A percentile compares a stretch with the other conserved stretches of the same genome.
Conservation (phyloP, 1,140 invertebrate genomes). For the Polypedilum vanderplanki region DNA sequence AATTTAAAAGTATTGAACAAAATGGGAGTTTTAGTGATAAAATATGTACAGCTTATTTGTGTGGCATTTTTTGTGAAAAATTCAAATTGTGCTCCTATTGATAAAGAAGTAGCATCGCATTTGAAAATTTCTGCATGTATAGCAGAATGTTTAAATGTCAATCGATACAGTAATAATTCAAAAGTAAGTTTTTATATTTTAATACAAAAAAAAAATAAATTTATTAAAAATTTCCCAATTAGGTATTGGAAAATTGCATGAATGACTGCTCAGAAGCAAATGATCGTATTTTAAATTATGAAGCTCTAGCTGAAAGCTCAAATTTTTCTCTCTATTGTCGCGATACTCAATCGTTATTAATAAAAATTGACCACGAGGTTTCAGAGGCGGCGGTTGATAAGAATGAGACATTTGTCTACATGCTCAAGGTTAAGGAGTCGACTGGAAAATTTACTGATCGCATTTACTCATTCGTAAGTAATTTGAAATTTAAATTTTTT, state of each 20-base stretch:
- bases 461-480: neutral
- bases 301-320: neutral
- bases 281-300: neutral
- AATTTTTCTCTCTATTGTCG: neutral
- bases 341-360: neutral
- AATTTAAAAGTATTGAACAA: neutral
- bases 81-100: neutral
- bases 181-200: neutral
- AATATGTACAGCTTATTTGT: neutral
- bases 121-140: neutral
- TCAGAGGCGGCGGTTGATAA: neutral
- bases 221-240: neutral
- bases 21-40: neutral
- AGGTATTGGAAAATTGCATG: neutral
- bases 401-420: neutral
- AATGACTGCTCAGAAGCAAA: neutral
- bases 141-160: neutral
- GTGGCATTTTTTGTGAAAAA: conserved; percentile 20
- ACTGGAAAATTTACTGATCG: neutral
- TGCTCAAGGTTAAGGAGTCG: neutral
- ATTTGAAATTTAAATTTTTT: neutral
- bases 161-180: neutral
- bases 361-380: neutral
- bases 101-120: neutral
- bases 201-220: neutral